Base-by-base conservation (phyloP, 2,888 invertebrate species). In the Eulithis testata region DNA sequence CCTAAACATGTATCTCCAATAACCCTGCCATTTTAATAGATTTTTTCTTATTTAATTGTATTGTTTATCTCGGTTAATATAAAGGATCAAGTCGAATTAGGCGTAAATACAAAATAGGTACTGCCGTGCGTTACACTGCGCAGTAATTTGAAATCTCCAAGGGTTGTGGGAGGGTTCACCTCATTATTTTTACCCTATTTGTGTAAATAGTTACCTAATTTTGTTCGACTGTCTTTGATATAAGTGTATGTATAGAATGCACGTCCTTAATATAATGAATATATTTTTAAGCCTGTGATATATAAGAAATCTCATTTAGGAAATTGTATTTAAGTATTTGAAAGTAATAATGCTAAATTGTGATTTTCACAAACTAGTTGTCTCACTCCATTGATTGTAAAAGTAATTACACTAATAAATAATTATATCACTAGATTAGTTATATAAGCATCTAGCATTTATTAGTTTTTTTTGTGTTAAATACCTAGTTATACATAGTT, bases 141-240 rank as follows among this genome's bases (percentile, higher is more conserved):
- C 81, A 77, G 89, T 89, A 89, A 90, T 90, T 90, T 87, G 83
- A 87, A 90, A 90, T 92, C 90, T 92, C 91, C 86, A 86, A 91
- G 91, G 93, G 92, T 92, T 92, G 91, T 92, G 92, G 91, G 91
- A 90, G 90, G 91, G 90, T 86, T 87, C 80, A 82, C 91, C 92
- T 92, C 93, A 91, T 92, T 93, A 91, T 93, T 92, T 91, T 91
- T 86, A 89, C 92, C 91, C 89, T 89, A 86, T 91, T 90, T 88
- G 88, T 93, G 93, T 93, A 92, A 92, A 93, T 93, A 93, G 92
- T 93, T 91, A 90, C 88, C 87, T 88, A 89, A 90, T 91, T 91
- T 86, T 76, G 80, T 88, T 89, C 78, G 76, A 86, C 83, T 87
- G 81, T 89, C 87, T 82, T 81, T 88, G 87, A 84, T 84, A 84